Base-by-base conservation (phyloP, 2,888 invertebrate genomes). In the Clunio marinus region DNA sequence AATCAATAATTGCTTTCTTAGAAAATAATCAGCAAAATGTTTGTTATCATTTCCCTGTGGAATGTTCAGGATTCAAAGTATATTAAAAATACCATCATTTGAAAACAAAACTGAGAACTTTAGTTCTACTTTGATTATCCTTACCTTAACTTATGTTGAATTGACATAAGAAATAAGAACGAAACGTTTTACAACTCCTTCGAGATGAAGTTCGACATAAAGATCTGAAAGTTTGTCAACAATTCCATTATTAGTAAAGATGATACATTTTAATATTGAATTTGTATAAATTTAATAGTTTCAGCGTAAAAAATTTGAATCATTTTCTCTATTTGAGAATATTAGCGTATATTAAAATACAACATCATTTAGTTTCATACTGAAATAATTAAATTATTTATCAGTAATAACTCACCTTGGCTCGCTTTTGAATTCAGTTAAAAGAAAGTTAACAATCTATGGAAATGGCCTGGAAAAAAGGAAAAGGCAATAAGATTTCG, bases 31-130 rank as follows among this genome's bases (percentile, higher is more conserved):
- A 66, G 66, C 46, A 45, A 22, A 51, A 55, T 15, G 10, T 0
- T 37, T 10, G 28, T 24, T 66, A 45, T 66, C 66, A 66, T 66
- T 7, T 66, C 55, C 66, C 32, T 35, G 13, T 10, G 55, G 63
- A 63, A 60, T 63, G 62, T 24, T 37, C 15, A 41, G 62, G 41
- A 41, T 45, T 59, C 66, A 45, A 45, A 13, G 66, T 66, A 66
- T 66, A 46, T 66, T 66, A 66, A 66, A 66, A 55, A 32, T 46
- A 17, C 51, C 66, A 66, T 66, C 66, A 66, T 66, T n/a, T 25
- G 57, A 22, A 20, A 51, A 22, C 22, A 13, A 51, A 5, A 55
- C n/a, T n/a, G 3, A 1, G 4, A 25, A 46, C 1, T 15, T 20
- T 15, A 46, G 10, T 15, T n/a, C n/a, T 10, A 7, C 25, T 2